Evolutionary conservation across 2,797 vertebrate genomes (phyloP).

Genomic region (Myotis vivesi): DNA sequence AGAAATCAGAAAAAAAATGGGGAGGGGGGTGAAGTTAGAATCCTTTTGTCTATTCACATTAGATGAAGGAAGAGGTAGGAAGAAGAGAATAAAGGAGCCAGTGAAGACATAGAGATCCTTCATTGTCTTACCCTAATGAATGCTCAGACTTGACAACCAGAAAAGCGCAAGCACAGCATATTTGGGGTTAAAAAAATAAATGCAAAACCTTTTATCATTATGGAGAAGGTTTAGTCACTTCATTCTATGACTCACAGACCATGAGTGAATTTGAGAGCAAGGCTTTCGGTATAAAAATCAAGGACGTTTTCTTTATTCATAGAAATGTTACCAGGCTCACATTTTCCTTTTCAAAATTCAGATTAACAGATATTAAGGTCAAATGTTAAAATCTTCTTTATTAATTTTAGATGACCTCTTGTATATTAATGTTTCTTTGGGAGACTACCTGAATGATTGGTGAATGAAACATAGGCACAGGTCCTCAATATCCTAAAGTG

Average conservation of each 20-base stretch:
- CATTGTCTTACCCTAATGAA: not conserved
- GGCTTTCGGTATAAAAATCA: constrained; percentile 44
- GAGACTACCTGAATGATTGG: not conserved
- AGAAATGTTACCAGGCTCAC: not conserved
- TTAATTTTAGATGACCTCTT: not conserved
- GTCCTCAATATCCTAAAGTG: not conserved
- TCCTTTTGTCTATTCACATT: not conserved
- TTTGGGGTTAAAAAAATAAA: not conserved
- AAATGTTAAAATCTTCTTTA: constrained; percentile 33
- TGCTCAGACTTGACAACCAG: not conserved
- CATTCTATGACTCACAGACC: not conserved
- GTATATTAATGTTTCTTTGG: not conserved
- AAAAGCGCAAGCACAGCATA: not conserved
- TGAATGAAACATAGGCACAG: not conserved
- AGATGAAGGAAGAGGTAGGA: not conserved
- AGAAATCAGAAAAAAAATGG: not conserved
- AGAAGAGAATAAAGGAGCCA: not conserved
- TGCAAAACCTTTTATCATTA: not conserved
- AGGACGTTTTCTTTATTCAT: constrained; percentile 28
- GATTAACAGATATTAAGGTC: not conserved
- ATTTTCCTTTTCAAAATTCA: constrained; percentile 15
- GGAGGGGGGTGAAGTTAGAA: rapidly evolving
- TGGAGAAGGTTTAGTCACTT: not conserved
- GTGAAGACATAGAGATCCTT: not conserved
- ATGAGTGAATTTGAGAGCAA: not conserved